These are phyloP conservation scores for Notechis scutatus DNA, from an alignment of 2,113 vertebrate genomes.

Conservation along the genomic window DNA sequence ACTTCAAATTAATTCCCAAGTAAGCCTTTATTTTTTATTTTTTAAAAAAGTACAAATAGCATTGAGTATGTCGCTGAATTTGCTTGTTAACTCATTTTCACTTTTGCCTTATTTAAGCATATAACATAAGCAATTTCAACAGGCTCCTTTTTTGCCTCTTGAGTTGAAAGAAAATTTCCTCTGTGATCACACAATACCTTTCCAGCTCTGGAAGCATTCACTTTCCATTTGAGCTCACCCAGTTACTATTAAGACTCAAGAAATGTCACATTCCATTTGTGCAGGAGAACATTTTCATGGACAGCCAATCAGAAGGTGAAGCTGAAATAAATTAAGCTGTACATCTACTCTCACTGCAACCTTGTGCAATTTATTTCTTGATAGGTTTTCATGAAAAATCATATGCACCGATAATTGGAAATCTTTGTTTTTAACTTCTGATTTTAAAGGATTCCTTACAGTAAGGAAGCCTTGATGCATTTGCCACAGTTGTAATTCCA, in stretches of 20 bases:
- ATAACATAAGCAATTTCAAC: conserved; percentile 36
- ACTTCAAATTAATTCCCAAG: conserved; percentile 37
- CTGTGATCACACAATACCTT: conserved; percentile 45
- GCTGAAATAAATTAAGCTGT: conserved; percentile 29
- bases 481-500: neutral
- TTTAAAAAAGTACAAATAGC: conserved; percentile 5
- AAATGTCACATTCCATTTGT: conserved; percentile 60
- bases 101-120: conserved; percentile 49
- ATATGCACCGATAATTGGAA: neutral
- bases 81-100: conserved; percentile 36
- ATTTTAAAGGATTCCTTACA: conserved; percentile 4
- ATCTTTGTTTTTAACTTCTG: conserved; percentile 11
- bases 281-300: conserved; percentile 38
- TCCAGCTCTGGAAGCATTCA: conserved; percentile 17
- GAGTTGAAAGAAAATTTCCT: conserved; percentile 43
- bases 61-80: conserved; percentile 38
- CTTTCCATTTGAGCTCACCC: conserved; percentile 56
- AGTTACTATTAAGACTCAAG: conserved; percentile 50
- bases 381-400: neutral
- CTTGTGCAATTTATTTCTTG: conserved; percentile 26
- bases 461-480: neutral
- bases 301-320: conserved; percentile 24
- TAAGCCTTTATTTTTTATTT: conserved; percentile 17
- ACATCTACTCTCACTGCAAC: conserved; percentile 43
- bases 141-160: conserved; percentile 39